Base-by-base conservation (phyloP, 2,113 vertebrate species). In the Menura novaehollandiae region DNA sequence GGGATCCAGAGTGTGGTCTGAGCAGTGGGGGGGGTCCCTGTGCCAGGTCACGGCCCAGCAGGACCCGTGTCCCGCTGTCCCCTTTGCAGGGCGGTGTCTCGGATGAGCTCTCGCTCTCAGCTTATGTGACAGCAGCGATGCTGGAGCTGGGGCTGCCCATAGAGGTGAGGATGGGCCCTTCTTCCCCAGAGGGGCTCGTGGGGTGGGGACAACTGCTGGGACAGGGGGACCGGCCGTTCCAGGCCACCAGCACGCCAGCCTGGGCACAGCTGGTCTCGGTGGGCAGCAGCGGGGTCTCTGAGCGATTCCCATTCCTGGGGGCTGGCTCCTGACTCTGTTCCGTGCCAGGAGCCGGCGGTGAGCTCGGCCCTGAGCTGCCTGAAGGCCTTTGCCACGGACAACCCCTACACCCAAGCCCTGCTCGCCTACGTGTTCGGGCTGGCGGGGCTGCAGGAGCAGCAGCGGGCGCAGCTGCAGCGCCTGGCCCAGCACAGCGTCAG, bases 281-380 rank as follows among this genome's bases (percentile, higher is more conserved):
- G 52, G 62, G 46, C 44, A 73, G 73, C 69, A 24, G 5, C 1
- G 32, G 30, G 13, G 8, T 7, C 26, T 62, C 18, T 23, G 66
- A 22, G 66, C 0, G 1, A 28, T 23, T 68, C n/a, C 46, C 13
- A 2, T 1, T 1, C 9, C 15, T 39, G 5, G 0, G 71, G 63
- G 35, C 47, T 15, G 19, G 28, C 26, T 89, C 46, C 80, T 93
- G 64, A 84, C 80, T 59, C 23, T 0, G 0, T 4, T 78, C 39
- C 58, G 10, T 1, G 4, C 17, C 76, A 97, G 96, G 76, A 89
- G 16, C 85, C 62, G 0, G 15, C 4, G 7, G 67, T 95, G 72
- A 88, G 37, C 51, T 82, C 64, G 24, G 94, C 91, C 46, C 52
- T 97, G 44, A 35, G 8, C 23, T 97, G 97, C 85, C 90, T 97